A percentile compares a stretch with the other conserved stretches of the same genome.
Conservation (phyloP, 2,888 invertebrate genomes). For the Spilosoma lubricipeda region DNA sequence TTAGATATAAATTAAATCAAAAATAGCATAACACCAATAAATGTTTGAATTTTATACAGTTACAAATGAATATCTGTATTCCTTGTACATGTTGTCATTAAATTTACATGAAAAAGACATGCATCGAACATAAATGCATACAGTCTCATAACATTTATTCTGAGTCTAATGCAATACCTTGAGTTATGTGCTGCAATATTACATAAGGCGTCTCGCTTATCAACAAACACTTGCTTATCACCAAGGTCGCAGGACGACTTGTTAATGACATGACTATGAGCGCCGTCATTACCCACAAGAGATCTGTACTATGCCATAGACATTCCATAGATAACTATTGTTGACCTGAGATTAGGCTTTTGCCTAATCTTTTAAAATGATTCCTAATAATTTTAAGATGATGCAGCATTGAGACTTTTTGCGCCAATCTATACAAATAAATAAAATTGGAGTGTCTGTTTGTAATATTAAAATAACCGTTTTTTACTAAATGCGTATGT, state of each 20-base stretch:
- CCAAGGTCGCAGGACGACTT: slow-evolving; percentile 73
- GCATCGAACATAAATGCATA: not conserved
- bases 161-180: slow-evolving; percentile 51
- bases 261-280: slow-evolving; percentile 70
- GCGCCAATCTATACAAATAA: too few relatives aligned
- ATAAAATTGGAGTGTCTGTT: too few relatives aligned
- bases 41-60: not conserved
- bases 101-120: not conserved
- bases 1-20: not conserved
- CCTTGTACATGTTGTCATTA: not conserved
- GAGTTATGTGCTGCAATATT: slow-evolving; percentile 60
- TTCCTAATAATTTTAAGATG: not conserved
- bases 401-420: not conserved
- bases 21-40: not conserved
- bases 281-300: slow-evolving; percentile 60
- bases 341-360: slow-evolving; percentile 42
- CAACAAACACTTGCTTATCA: slow-evolving; percentile 71
- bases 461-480: too few relatives aligned
- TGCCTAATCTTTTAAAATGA: too few relatives aligned
- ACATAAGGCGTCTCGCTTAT: slow-evolving; percentile 64
- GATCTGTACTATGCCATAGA: slow-evolving; percentile 50
- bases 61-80: not conserved
- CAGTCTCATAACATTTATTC: slow-evolving; percentile 2
- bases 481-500: too few relatives aligned
- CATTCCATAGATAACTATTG: slow-evolving; percentile 77